A percentile compares a stretch with the other conserved stretches of the same genome.
phyloP scores from a whole-genome alignment of 2,888 invertebrate genomes.

The Hirtodrosophila cameraria region DNA sequence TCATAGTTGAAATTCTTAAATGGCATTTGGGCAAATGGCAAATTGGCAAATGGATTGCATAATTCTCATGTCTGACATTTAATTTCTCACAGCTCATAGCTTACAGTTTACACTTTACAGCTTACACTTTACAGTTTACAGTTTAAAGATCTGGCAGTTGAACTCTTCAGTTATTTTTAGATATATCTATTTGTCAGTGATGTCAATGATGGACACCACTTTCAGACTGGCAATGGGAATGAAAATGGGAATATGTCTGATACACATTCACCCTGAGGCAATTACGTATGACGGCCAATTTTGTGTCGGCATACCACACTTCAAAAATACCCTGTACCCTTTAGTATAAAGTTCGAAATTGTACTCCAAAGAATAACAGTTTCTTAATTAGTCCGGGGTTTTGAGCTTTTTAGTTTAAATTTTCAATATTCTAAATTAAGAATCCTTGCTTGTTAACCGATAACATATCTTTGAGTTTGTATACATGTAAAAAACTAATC shows the following conservation, averaged over 20 bases:
- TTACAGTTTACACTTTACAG: slow-evolving; percentile 33
- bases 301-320: slow-evolving; percentile 22
- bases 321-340: slow-evolving; percentile 17
- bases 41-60: slow-evolving; percentile 58
- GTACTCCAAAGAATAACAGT: no score
- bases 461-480: no score
- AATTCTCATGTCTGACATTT: slow-evolving; percentile 66
- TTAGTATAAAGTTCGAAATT: no score
- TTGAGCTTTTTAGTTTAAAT: no score
- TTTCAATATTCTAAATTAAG: no score
- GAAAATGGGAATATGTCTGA: slow-evolving; percentile 9
- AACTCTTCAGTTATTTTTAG: slow-evolving; percentile 35
- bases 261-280: slow-evolving; percentile 49
- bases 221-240: slow-evolving; percentile 2
- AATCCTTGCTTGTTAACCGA: no score
- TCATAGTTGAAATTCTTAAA: no score
- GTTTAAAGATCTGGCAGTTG: slow-evolving; percentile 12
- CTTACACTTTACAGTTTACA: slow-evolving; percentile 24
- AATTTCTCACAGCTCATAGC: slow-evolving; percentile 50
- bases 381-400: no score
- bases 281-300: slow-evolving; percentile 40
- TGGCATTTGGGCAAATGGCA: slow-evolving; percentile 34
- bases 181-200: slow-evolving; percentile 73
- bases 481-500: no score
- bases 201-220: slow-evolving; percentile 52